phyloP scores from a whole-genome alignment of 2,888 invertebrate species.

The Phytoseiulus persimilis region DNA sequence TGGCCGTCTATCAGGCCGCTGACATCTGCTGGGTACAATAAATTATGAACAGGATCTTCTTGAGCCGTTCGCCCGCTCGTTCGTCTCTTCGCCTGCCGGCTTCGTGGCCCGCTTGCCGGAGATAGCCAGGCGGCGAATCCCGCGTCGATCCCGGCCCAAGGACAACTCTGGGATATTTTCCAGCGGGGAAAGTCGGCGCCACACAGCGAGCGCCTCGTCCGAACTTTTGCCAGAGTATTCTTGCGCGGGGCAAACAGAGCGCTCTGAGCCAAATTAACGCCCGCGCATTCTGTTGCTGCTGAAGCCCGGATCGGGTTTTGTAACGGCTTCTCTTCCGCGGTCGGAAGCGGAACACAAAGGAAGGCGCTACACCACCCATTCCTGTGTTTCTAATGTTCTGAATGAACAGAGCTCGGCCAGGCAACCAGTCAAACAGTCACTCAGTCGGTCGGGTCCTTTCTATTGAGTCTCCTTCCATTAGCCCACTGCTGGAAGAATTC shows the following conservation, averaged over 20 bases:
- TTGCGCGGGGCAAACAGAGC: neutral
- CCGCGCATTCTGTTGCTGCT: neutral
- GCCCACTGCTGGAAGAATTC: neutral
- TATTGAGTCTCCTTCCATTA: neutral
- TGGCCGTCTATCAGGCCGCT: neutral
- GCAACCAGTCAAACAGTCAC: neutral
- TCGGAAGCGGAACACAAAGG: neutral
- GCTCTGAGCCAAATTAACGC: neutral
- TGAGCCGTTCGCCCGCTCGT: neutral
- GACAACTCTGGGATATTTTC: neutral
- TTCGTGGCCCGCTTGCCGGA: neutral
- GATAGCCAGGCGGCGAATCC: neutral
- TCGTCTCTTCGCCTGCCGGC: neutral
- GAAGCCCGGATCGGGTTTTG: neutral
- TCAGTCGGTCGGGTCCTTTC: neutral
- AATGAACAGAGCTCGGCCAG: neutral
- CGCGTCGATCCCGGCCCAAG: neutral
- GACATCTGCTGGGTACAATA: neutral
- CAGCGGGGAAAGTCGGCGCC: neutral
- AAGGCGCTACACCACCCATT: neutral
- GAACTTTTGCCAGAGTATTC: neutral
- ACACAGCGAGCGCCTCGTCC: neutral
- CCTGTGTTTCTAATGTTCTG: neutral
- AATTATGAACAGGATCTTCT: constrained; percentile 5
- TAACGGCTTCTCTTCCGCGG: neutral